Evolutionary conservation across 1,140 invertebrate species (phyloP).

Genomic region (Amphibalanus amphitrite): DNA sequence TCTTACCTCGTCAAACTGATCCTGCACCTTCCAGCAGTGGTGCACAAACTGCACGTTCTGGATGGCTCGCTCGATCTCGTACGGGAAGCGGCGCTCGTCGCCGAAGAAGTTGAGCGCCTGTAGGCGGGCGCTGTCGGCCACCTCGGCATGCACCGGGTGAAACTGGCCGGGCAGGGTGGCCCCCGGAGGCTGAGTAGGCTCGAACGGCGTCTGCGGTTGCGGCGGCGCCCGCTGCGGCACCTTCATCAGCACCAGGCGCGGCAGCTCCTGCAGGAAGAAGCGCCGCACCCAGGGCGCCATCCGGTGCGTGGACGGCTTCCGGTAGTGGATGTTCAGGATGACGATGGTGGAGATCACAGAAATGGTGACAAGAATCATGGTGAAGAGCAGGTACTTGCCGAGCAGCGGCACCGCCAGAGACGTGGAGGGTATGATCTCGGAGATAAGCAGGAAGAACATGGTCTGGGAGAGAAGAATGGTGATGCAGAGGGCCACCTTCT

Average conservation of each 20-base stretch:
- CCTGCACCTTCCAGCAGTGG: slow-evolving; percentile 77
- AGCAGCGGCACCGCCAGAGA: slow-evolving; percentile 88
- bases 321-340: slow-evolving; percentile 97
- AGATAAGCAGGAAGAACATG: slow-evolving; percentile 97
- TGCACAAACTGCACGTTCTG: slow-evolving; percentile 91
- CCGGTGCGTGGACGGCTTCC: slow-evolving; percentile 93
- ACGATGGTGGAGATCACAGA: slow-evolving; percentile 95
- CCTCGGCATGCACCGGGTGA: background rate
- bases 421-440: slow-evolving; percentile 95
- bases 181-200: slow-evolving; percentile 33
- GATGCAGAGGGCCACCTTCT: slow-evolving; percentile 96
- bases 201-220: slow-evolving; percentile 4
- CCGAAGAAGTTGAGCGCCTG: background rate
- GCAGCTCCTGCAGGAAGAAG: slow-evolving; percentile 69
- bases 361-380: slow-evolving; percentile 90
- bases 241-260: slow-evolving; percentile 56
- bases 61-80: slow-evolving; percentile 79
- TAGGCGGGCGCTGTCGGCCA: background rate
- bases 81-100: slow-evolving; percentile 44
- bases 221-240: slow-evolving; percentile 29
- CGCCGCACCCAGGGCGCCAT: slow-evolving; percentile 81
- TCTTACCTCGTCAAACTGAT: slow-evolving; percentile 80
- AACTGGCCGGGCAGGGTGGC: background rate
- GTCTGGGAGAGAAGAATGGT: slow-evolving; percentile 96
- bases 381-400: slow-evolving; percentile 96